These are phyloP conservation scores for Neria commutata DNA, from an alignment of 2,888 invertebrate genomes.

Conservation along the genomic window DNA sequence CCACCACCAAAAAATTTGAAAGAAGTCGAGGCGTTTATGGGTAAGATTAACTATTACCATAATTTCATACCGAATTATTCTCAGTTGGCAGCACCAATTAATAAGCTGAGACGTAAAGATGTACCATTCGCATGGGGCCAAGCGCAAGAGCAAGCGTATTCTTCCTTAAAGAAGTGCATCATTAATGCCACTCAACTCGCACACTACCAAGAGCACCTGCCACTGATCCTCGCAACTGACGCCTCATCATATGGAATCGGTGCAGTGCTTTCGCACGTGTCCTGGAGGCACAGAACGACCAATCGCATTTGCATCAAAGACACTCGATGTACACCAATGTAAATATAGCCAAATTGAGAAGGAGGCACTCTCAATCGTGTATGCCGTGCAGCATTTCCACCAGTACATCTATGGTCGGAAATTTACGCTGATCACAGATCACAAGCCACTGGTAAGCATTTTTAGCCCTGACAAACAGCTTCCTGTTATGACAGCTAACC, in stretches of 20 bases:
- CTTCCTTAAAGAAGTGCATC: slow-evolving; percentile 34
- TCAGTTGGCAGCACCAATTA: slow-evolving; percentile 35
- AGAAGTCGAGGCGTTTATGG: slow-evolving; percentile 41
- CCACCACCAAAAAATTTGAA: slow-evolving; percentile 28
- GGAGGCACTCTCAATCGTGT: slow-evolving; percentile 47
- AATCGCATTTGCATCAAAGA: slow-evolving; percentile 31
- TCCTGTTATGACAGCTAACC: too few species aligned
- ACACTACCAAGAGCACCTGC: slow-evolving; percentile 14
- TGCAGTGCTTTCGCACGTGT: too few species aligned
- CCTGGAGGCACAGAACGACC: too few species aligned
- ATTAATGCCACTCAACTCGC: slow-evolving; percentile 10
- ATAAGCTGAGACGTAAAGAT: slow-evolving; percentile 33
- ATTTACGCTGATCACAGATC: too few species aligned
- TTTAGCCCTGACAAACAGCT: too few species aligned
- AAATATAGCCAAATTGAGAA: slow-evolving; percentile 42
- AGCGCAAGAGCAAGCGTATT: slow-evolving; percentile 34
- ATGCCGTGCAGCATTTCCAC: slow-evolving; percentile 51
- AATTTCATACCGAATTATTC: slow-evolving; percentile 25
- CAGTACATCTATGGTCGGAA: slow-evolving; percentile 52
- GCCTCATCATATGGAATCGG: slow-evolving; percentile 31
- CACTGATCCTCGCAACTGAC: slow-evolving; percentile 29
- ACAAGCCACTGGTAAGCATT: too few species aligned
- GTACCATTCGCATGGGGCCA: slow-evolving; percentile 34
- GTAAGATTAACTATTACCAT: slow-evolving; percentile 47
- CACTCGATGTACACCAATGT: too few species aligned